A percentile compares a stretch with the other conserved stretches of the same genome.
phyloP scores from a whole-genome alignment of 1,140 invertebrate species.

The Oscheius sp. region DNA sequence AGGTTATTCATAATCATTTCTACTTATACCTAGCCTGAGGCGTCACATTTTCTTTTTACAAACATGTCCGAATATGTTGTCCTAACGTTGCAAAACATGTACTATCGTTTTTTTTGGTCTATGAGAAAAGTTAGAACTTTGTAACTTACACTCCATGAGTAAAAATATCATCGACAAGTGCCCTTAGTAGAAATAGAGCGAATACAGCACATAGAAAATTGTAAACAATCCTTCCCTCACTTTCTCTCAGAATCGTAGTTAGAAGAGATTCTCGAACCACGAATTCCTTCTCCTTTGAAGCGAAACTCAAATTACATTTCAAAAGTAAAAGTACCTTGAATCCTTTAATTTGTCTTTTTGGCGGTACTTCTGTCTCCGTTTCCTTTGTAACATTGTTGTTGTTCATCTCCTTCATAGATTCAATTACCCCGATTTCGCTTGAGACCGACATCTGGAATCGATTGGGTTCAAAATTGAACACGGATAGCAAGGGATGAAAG shows the following conservation, averaged over 20 bases:
- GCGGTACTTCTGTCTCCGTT: background rate
- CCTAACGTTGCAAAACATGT: no score
- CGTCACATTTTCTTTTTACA: no score
- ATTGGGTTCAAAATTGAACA: no score
- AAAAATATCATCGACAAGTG: slow-evolving; percentile 42
- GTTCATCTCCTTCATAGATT: background rate
- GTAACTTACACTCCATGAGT: slow-evolving; percentile 46
- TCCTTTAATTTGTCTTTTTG: background rate
- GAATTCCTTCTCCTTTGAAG: slow-evolving; percentile 32
- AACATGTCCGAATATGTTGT: no score
- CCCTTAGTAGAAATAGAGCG: slow-evolving; percentile 41
- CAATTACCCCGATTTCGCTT: background rate
- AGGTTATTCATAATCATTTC: no score
- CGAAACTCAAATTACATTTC: background rate
- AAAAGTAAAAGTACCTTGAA: background rate
- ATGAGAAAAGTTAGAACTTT: slow-evolving; percentile 32
- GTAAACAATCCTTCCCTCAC: slow-evolving; percentile 36
- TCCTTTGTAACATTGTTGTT: background rate
- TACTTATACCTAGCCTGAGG: no score
- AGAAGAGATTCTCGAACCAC: slow-evolving; percentile 32
- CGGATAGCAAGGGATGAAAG: no score
- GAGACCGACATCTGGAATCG: background rate
- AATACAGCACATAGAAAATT: slow-evolving; percentile 53
- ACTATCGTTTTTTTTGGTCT: no score
- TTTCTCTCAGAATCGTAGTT: slow-evolving; percentile 16